Percentiles rank a stretch among this genome's conserved stretches.
Conservation (phyloP, 2,113 vertebrate genomes). For the Synchiropus splendidus region DNA sequence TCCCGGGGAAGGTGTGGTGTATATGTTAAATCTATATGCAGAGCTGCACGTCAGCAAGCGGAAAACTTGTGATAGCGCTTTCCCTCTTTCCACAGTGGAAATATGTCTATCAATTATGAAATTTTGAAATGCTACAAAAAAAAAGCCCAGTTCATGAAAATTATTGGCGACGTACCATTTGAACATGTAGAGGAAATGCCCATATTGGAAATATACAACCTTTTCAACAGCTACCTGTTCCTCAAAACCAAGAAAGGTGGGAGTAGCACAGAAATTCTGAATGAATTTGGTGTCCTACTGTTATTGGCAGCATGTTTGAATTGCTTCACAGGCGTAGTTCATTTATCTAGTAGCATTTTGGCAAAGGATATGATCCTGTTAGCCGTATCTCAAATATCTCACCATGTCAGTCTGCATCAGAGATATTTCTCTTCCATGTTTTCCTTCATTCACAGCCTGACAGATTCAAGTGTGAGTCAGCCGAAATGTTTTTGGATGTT, state of each 20-base stretch:
- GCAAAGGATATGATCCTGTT: no score
- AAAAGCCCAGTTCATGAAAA: neutral
- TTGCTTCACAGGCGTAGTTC: no score
- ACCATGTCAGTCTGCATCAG: no score
- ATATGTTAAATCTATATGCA: slow-evolving; percentile 54
- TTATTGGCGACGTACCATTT: neutral
- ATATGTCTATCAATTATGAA: neutral
- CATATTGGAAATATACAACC: no score
- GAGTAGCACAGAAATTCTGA: neutral
- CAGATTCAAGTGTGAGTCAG: neutral
- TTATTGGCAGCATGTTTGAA: neutral
- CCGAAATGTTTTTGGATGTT: slow-evolving; percentile 1
- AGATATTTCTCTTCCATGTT: no score
- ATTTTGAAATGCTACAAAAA: neutral
- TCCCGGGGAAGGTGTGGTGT: slow-evolving; percentile 28
- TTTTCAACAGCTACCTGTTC: no score
- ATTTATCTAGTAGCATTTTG: no score
- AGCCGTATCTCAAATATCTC: no score
- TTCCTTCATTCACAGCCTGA: neutral
- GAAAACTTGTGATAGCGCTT: slow-evolving; percentile 6
- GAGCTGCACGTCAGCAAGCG: slow-evolving; percentile 11
- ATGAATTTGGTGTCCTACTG: slow-evolving; percentile 2
- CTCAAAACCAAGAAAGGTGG: slow-evolving; percentile 1
- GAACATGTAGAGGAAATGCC: slow-evolving; percentile 8
- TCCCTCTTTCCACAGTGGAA: neutral